Evolutionary conservation across 2,113 vertebrate genomes (phyloP).

Genomic region (Marmota monax): DNA sequence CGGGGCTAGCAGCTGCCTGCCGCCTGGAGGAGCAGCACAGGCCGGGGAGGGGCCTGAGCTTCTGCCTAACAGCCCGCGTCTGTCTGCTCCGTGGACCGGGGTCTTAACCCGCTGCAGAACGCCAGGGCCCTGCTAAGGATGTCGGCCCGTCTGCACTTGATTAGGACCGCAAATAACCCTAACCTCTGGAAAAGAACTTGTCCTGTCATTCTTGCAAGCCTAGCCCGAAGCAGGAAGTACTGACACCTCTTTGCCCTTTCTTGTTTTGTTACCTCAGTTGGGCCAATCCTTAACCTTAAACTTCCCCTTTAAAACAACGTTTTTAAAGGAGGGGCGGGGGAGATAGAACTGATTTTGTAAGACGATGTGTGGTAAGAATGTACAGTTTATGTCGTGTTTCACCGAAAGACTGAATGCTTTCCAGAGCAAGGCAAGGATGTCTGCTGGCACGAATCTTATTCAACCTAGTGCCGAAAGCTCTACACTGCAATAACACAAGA

Average conservation of each 20-base stretch:
- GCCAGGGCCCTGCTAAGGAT: background rate
- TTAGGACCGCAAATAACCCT: background rate
- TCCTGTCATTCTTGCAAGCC: background rate
- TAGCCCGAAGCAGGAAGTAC: background rate
- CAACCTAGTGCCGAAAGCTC: background rate
- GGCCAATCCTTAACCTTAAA: background rate
- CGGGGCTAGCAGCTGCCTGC: constrained; percentile 2
- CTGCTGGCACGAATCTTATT: background rate
- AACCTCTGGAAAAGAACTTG: background rate
- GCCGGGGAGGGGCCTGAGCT: background rate
- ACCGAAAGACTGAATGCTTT: background rate
- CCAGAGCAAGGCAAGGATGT: background rate
- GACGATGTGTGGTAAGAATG: background rate
- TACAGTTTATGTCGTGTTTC: background rate
- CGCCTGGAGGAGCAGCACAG: background rate
- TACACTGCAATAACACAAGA: constrained; percentile 32
- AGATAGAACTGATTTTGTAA: background rate
- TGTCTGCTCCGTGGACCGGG: background rate
- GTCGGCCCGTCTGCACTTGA: background rate
- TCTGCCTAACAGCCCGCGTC: background rate
- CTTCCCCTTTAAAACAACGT: background rate
- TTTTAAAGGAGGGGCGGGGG: too few species aligned
- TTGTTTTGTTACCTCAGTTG: constrained; percentile 34
- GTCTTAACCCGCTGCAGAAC: background rate
- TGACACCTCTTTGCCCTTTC: background rate